A percentile compares a stretch with the other conserved stretches of the same genome.
Conservation (phyloP, 2,888 invertebrate genomes). For the Bombylius discolor region DNA sequence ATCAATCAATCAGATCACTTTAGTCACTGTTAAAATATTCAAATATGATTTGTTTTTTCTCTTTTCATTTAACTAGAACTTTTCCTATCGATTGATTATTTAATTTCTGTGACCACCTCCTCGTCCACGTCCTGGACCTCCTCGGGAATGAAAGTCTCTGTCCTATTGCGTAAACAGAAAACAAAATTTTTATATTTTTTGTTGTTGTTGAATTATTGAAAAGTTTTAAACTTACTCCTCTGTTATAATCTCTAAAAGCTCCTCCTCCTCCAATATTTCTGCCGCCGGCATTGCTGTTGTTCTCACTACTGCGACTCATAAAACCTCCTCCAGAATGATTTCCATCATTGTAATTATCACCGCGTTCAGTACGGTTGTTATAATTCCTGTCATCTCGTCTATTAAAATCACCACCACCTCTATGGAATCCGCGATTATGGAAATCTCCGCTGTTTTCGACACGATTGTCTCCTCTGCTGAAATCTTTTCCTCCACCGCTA, state of each 20-base stretch:
- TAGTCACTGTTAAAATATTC: neutral
- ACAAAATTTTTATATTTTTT: too few species aligned
- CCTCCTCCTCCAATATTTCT: conserved; percentile 7
- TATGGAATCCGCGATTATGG: conserved; percentile 11
- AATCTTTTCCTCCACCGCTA: neutral
- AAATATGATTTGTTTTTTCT: neutral
- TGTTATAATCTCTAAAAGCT: conserved; percentile 12
- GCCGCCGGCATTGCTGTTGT: neutral
- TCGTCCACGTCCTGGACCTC: neutral
- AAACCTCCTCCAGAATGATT: conserved; percentile 6
- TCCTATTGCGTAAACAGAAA: neutral
- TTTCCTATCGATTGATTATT: neutral
- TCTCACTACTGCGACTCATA: conserved; percentile 5
- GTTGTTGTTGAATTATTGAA: too few species aligned
- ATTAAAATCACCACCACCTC: conserved; percentile 9
- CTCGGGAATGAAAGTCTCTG: neutral
- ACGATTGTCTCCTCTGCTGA: neutral
- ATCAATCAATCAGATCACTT: neutral
- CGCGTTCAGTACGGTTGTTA: conserved; percentile 11
- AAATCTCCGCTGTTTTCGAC: conserved; percentile 11
- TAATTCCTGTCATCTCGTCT: conserved; percentile 12
- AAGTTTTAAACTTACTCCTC: conserved; percentile 10
- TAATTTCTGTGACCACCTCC: neutral
- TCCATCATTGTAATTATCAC: conserved; percentile 7
- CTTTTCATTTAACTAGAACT: neutral